A percentile compares a stretch with the other conserved stretches of the same genome.
These are phyloP conservation scores for Coenonympha arcania DNA, from an alignment of 2,888 invertebrate genomes.

Conservation along the genomic window DNA sequence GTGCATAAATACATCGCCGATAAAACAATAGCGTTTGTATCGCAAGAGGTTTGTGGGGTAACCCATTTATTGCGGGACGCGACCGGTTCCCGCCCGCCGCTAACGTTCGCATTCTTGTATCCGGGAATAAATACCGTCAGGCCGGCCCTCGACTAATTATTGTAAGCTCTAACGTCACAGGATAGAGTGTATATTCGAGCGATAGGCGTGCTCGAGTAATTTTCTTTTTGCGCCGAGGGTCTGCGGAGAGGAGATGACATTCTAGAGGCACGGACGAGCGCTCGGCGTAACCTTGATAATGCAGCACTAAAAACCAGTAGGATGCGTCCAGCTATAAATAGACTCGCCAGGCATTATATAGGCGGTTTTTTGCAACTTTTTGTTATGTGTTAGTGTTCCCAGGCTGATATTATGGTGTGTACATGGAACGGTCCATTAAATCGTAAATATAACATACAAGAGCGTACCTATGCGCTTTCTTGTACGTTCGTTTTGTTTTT, in stretches of 20 bases:
- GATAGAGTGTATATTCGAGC: slow-evolving; percentile 37
- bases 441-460: slow-evolving; percentile 44
- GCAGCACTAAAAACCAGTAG: slow-evolving; percentile 59
- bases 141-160: slow-evolving; percentile 20
- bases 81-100: slow-evolving; percentile 48
- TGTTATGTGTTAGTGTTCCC: slow-evolving; percentile 54
- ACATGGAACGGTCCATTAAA: slow-evolving; percentile 51
- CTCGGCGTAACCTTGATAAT: slow-evolving; percentile 66
- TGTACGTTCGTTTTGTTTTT: slow-evolving; percentile 24
- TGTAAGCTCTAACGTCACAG: slow-evolving; percentile 28
- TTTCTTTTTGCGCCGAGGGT: slow-evolving; percentile 40
- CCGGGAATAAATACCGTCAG: slow-evolving; percentile 48
- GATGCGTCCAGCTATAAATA: slow-evolving; percentile 68
- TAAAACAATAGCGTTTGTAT: slow-evolving; percentile 47
- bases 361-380: slow-evolving; percentile 41
- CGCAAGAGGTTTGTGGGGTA: slow-evolving; percentile 72
- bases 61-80: slow-evolving; percentile 64
- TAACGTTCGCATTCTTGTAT: slow-evolving; percentile 54
- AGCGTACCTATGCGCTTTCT: slow-evolving; percentile 35
- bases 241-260: slow-evolving; percentile 51
- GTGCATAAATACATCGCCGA: slow-evolving; percentile 7
- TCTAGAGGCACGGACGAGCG: slow-evolving; percentile 43
- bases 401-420: slow-evolving; percentile 51
- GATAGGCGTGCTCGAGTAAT: slow-evolving; percentile 27
- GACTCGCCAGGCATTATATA: slow-evolving; percentile 57